Evolutionary conservation across 2,113 vertebrate species (phyloP).

Genomic region (Epinephelus cyanopodus): DNA sequence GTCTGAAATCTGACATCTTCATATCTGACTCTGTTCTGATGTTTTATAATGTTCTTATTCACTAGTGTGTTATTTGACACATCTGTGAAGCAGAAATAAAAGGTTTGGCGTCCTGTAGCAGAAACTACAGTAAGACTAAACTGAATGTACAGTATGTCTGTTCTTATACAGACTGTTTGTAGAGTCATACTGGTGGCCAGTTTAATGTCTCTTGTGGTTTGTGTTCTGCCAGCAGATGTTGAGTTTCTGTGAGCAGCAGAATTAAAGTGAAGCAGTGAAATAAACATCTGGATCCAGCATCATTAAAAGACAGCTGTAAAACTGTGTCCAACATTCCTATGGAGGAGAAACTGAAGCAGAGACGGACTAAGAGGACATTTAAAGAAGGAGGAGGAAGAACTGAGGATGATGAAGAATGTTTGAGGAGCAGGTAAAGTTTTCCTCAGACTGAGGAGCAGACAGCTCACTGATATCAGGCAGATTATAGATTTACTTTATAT

Average conservation of each 20-base stretch:
- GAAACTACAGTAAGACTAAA: not conserved
- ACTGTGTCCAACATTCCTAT: slow-evolving; percentile 8
- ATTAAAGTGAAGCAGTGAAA: slow-evolving; percentile 6
- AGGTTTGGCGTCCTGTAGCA: not conserved
- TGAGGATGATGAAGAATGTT: no score
- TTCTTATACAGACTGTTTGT: not conserved
- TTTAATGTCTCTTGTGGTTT: slow-evolving; percentile 21
- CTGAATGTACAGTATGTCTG: not conserved
- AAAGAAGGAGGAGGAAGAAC: no score
- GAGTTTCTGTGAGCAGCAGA: not conserved
- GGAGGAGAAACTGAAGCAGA: slow-evolving; percentile 1
- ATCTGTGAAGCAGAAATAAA: not conserved
- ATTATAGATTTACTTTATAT: no score
- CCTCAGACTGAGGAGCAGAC: no score
- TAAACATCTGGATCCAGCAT: slow-evolving; percentile 42
- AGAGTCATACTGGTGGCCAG: not conserved
- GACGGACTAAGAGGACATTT: no score
- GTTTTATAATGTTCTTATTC: not conserved
- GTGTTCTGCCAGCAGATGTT: slow-evolving; percentile 26
- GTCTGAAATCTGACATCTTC: not conserved
- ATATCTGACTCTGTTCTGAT: not conserved
- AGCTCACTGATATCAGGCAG: no score
- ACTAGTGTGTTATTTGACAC: not conserved
- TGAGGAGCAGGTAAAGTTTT: no score
- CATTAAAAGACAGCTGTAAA: slow-evolving; percentile 31